Base-by-base conservation (phyloP, 2,888 invertebrate species). In the Yponomeuta cagnagella region DNA sequence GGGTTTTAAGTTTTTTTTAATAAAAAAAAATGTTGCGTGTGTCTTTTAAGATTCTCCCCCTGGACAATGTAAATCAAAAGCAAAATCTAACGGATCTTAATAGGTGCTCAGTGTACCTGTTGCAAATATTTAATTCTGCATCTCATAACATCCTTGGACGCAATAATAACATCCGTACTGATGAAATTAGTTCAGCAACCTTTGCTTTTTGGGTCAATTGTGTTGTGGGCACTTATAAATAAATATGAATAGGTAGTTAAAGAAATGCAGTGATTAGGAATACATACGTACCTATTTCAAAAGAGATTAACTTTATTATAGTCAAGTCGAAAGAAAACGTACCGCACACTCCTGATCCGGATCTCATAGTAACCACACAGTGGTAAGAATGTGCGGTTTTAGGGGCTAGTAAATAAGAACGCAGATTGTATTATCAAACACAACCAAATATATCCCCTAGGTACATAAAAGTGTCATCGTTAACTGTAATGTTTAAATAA, bases 331-430 rank as follows among this genome's bases (percentile, higher is more conserved):
- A 15, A 58, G 52, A 58, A 58, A 58, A 58, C 8, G 15, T 58
- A 15, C 52, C 15, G 52, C 52, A 58, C 52, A 58, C 52, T 15
- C 15, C 52, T 3, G 15, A 58, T 2, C 52, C 52, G 52, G 15
- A 15, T 15, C 52, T 58, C 52, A 8, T 58, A 58, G 12, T 58
- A 15, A 58, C 52, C 52, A 12, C 52, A 58, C 52, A 58, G 52
- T 58, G 15, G 52, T 58, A 12, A 4, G 5, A 58, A 58, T 12
- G 3, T 58, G 52, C 10, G 31, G 65, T 65, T 33, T 68, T 10
- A 68, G 48, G 43, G 68, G 52, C 52, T 12, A 10, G 68, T 68
- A 48, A 68, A 68, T 68, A 68, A 30, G 68, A 52, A 68, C 52
- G 30, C 23, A 23, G 52, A 68, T 68, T 52, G 31, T 48, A 15